These are phyloP conservation scores for Anniella stebbinsi DNA, from an alignment of 2,797 vertebrate genomes.

Conservation along the genomic window DNA sequence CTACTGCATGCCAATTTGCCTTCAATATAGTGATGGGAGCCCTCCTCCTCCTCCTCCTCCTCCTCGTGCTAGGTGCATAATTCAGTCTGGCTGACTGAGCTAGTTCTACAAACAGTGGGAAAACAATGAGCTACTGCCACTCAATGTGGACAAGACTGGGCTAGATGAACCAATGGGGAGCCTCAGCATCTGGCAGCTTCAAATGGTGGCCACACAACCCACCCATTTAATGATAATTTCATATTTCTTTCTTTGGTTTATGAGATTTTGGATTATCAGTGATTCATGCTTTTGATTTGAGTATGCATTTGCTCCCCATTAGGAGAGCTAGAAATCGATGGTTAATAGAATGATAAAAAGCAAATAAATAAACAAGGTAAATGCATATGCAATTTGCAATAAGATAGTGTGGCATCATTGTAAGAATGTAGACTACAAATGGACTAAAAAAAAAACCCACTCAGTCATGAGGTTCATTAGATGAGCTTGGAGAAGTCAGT, in stretches of 20 bases:
- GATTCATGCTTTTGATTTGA: background rate
- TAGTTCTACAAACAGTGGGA: background rate
- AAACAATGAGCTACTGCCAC: background rate
- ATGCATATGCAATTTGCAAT: background rate
- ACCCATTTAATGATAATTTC: background rate
- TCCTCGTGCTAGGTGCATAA: background rate
- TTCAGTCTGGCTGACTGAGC: background rate
- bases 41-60: background rate
- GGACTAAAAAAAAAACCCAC: background rate
- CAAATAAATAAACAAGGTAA: too few relatives aligned
- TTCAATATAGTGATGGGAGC: background rate
- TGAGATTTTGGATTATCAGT: background rate
- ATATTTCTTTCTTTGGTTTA: background rate
- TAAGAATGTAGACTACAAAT: too few relatives aligned
- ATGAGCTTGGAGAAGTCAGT: background rate
- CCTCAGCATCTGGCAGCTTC: background rate
- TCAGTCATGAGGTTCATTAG: too few relatives aligned
- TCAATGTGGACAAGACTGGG: background rate
- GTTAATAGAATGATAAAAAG: background rate
- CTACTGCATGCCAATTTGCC: background rate
- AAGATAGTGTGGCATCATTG: background rate
- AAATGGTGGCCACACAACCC: background rate
- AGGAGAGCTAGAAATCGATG: background rate
- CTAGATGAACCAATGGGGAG: background rate
- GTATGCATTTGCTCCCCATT: background rate